A percentile compares a stretch with the other conserved stretches of the same genome.
phyloP scores from a whole-genome alignment of 2,113 vertebrate genomes.

The Microcebus lehilahytsara region DNA sequence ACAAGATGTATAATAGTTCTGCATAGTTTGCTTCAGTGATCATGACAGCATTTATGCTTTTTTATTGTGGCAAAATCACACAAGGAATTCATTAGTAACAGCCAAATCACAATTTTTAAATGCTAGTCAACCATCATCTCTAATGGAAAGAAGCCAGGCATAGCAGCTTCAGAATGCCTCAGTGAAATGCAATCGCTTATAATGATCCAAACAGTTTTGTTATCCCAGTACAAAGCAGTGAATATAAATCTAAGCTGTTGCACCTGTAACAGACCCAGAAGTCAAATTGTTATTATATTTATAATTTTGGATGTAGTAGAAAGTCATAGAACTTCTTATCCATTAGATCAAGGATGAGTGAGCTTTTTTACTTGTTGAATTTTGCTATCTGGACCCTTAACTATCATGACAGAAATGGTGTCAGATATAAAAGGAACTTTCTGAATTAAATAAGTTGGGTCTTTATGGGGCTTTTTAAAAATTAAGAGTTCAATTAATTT shows the following conservation, averaged over 20 bases:
- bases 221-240: neutral
- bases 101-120: conserved; percentile 52
- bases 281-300: neutral
- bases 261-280: neutral
- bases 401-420: neutral
- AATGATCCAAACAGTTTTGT: neutral
- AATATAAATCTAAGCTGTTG: neutral
- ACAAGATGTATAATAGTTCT: neutral
- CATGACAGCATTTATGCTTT: conserved; percentile 33
- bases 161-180: conserved; percentile 9
- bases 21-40: conserved; percentile 60
- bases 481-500: neutral
- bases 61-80: conserved; percentile 54
- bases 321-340: neutral
- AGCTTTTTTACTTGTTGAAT: conserved; percentile 43
- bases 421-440: neutral
- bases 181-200: neutral
- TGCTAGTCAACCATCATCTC: conserved; percentile 54
- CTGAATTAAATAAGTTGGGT: neutral
- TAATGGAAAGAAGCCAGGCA: conserved; percentile 65
- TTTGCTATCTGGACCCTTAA: neutral
- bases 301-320: neutral
- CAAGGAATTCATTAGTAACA: conserved; percentile 56
- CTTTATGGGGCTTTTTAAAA: neutral
- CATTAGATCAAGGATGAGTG: conserved; percentile 5